Evolutionary conservation across 2,797 vertebrate species (phyloP).

Genomic region (Chiroxiphia lanceolata): DNA sequence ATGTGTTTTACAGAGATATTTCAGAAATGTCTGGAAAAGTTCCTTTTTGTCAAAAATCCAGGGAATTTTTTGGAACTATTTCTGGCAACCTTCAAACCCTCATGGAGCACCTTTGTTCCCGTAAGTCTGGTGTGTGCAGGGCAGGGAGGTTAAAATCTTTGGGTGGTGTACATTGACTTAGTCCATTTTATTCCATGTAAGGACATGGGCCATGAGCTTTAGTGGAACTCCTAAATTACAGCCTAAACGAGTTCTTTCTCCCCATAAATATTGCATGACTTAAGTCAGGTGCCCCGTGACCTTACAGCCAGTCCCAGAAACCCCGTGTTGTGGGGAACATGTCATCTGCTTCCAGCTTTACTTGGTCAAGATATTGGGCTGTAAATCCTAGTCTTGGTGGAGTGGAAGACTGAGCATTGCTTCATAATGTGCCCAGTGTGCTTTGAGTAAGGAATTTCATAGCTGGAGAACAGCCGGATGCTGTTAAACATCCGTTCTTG

Average conservation of each 20-base stretch:
- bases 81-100: neutral
- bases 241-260: neutral
- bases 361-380: conserved; percentile 29
- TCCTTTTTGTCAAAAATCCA: neutral
- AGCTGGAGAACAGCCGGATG: conserved; percentile 26
- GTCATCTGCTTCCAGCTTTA: conserved; percentile 18
- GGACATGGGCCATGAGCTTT: neutral
- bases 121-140: neutral
- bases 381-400: conserved; percentile 37
- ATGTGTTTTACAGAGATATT: neutral
- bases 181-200: neutral
- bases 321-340: neutral
- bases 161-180: neutral
- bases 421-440: neutral
- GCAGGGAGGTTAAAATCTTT: neutral
- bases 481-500: conserved; percentile 38
- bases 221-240: neutral
- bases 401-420: neutral
- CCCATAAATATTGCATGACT: neutral
- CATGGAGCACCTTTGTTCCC: neutral
- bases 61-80: neutral
- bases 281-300: neutral
- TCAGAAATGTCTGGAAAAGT: conserved; percentile 5
- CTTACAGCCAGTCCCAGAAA: conserved; percentile 1
- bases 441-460: conserved; percentile 39